Evolutionary conservation across 2,113 vertebrate genomes (phyloP).

Genomic region (Rhea pennata): DNA sequence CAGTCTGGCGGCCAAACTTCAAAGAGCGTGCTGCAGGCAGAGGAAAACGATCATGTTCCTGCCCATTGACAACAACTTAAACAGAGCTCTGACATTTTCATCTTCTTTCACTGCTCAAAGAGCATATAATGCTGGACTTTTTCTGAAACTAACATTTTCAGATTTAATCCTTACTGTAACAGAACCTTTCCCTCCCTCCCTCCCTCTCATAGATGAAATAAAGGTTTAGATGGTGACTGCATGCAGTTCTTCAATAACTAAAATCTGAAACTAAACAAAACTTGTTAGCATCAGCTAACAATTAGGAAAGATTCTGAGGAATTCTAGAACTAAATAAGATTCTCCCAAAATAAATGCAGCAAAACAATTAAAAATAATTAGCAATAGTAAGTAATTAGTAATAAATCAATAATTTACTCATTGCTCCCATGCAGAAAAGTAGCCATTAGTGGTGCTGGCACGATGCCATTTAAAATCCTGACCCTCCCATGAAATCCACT

Average conservation of each 20-base stretch:
- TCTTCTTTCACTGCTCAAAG: neutral
- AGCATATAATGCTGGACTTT: neutral
- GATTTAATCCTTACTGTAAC: neutral
- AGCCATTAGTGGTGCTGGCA: neutral
- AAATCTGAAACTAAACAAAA: neutral
- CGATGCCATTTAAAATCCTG: neutral
- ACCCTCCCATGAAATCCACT: neutral
- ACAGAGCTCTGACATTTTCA: neutral
- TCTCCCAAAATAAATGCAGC: neutral
- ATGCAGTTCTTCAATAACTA: neutral
- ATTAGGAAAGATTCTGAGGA: neutral
- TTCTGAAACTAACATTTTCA: neutral
- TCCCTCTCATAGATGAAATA: neutral
- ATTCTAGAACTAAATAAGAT: neutral
- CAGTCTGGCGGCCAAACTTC: constrained; percentile 93
- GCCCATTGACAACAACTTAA: neutral
- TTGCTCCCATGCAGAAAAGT: neutral
- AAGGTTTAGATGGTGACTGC: neutral
- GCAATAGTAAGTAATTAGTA: neutral
- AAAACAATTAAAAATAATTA: neutral
- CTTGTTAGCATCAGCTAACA: neutral
- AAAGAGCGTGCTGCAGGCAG: constrained; percentile 86
- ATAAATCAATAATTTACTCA: neutral
- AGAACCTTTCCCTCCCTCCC: too few species aligned
- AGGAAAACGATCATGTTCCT: neutral